These are phyloP conservation scores for Phasia obesa DNA, from an alignment of 2,888 invertebrate genomes.

Conservation along the genomic window DNA sequence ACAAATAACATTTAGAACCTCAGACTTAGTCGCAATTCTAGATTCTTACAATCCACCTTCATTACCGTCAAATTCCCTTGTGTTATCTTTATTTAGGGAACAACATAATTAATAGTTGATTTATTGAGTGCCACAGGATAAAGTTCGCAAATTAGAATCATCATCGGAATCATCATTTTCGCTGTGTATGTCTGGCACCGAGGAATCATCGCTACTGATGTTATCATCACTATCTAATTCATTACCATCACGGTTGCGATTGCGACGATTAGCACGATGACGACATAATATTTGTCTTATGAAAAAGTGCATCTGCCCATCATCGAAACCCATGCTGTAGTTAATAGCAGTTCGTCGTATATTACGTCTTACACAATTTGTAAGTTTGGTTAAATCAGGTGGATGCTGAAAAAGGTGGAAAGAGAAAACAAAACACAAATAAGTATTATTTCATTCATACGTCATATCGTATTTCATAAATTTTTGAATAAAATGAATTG, in stretches of 20 bases:
- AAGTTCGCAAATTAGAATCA: slow-evolving; percentile 68
- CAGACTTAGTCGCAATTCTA: slow-evolving; percentile 37
- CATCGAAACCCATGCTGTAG: slow-evolving; percentile 74
- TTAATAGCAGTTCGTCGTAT: slow-evolving; percentile 74
- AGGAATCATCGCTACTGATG: slow-evolving; percentile 67
- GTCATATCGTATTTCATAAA: no score
- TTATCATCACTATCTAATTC: slow-evolving; percentile 35
- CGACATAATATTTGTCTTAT: slow-evolving; percentile 77
- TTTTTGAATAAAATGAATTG: no score
- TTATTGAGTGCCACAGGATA: slow-evolving; percentile 77
- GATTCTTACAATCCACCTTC: slow-evolving; percentile 13
- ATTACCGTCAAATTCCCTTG: neutral
- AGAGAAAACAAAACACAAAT: no score
- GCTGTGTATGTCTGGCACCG: slow-evolving; percentile 48
- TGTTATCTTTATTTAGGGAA: neutral
- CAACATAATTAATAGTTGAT: neutral
- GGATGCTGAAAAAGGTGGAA: slow-evolving; percentile 72
- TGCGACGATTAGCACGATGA: slow-evolving; percentile 49
- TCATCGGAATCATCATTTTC: slow-evolving; percentile 71
- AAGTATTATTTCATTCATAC: no score
- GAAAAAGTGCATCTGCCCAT: slow-evolving; percentile 78
- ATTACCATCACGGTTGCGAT: slow-evolving; percentile 26
- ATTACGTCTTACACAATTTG: slow-evolving; percentile 78
- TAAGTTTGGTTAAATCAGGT: slow-evolving; percentile 75
- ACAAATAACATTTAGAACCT: slow-evolving; percentile 24